These are phyloP conservation scores for Sciurus vulgaris DNA, from an alignment of 2,797 vertebrate species.

Conservation along the genomic window DNA sequence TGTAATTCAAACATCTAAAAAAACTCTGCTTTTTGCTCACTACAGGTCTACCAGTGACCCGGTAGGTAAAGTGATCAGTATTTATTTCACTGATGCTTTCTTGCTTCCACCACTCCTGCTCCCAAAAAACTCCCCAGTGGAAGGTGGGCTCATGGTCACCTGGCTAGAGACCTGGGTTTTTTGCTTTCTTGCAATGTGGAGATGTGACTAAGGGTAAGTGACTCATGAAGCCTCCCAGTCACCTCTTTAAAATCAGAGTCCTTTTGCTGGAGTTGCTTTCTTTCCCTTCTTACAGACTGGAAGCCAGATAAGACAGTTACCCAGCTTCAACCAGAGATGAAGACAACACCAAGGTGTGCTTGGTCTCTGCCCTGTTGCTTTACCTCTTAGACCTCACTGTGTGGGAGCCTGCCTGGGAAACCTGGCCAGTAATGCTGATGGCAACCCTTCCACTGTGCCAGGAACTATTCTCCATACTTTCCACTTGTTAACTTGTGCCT, in stretches of 20 bases:
- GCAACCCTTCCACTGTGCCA: neutral
- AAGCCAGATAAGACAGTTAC: neutral
- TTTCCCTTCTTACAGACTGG: neutral
- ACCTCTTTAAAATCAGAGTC: neutral
- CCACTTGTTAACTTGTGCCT: neutral
- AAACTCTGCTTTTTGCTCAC: conserved; percentile 12
- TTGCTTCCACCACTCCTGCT: conserved; percentile 8
- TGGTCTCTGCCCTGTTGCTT: neutral
- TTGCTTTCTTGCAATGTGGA: neutral
- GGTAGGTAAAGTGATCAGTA: neutral
- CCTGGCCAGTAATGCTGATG: neutral
- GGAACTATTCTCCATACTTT: neutral
- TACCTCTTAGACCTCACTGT: neutral
- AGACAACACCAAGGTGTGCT: neutral
- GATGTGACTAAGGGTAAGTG: neutral
- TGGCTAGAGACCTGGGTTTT: neutral
- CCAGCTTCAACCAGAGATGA: neutral
- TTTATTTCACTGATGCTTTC: neutral
- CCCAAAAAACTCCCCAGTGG: neutral
- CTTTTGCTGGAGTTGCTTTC: neutral
- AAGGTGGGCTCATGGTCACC: neutral
- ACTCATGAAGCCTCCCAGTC: neutral
- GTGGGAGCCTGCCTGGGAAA: neutral
- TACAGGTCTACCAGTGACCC: neutral
- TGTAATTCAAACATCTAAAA: conserved; percentile 1